Base-by-base conservation (phyloP, 2,113 vertebrate species). In the Oplegnathus fasciatus region DNA sequence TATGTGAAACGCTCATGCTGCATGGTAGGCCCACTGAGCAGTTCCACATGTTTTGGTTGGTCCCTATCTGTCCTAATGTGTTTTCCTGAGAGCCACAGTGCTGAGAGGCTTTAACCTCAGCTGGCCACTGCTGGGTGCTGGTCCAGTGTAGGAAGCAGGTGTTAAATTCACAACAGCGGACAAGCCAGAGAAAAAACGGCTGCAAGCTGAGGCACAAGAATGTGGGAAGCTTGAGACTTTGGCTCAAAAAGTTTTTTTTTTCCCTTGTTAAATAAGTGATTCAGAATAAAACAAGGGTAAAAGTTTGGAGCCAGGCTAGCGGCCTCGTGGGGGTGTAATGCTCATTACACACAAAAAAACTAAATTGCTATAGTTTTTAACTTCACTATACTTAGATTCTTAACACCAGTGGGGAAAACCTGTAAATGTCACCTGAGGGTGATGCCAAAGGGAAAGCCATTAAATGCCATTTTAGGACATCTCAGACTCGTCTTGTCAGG, bases 71-170 rank as follows among this genome's bases (percentile, higher is more conserved):
- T 88, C 54, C 58, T 78, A 34, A 48, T 82, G 86, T 75, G 60
- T 91, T 90, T 81, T 83, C 61, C 76, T 34, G 50, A 62, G 32
- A 82, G 28, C 17, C 77, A 65, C 78, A 60, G 71, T 8, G n/a
- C 52, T 32, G 26, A 69, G 76, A 79, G 80, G 80, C 78, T 71
- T 57, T 68, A 72, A 87, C 83, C 80, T 86, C 80, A 81, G 80
- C 80, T 75, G 83, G 73, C 44, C 85, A 73, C 84, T 64, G 84
- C 82, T 89, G 89, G 73, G 82, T 83, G 72, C 76, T 78, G 54
- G 60, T 78, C 76, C 48, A 86, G 83, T 26, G 30, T 48, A 78
- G 48, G 75, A 81, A 88, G 89, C 91, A 93, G 89, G 93, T 93
- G 91, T 86, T 79, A 66, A 58, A 83, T 66, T 90, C 80, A 78